These are phyloP conservation scores for Drosophila conformis DNA, from an alignment of 2,888 invertebrate genomes.

Conservation along the genomic window DNA sequence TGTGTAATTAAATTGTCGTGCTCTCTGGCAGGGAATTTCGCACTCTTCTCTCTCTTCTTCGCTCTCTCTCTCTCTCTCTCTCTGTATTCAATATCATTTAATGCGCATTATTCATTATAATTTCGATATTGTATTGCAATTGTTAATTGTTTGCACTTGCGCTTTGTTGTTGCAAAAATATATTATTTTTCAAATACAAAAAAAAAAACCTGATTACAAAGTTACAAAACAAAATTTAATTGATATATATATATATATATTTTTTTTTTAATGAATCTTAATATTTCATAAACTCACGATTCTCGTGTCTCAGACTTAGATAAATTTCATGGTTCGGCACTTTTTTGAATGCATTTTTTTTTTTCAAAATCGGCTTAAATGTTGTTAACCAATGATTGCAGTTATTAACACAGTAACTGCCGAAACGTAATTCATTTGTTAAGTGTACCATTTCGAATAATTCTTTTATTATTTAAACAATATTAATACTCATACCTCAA, in stretches of 20 bases:
- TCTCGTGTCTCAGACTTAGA: not conserved
- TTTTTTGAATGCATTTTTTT: not conserved
- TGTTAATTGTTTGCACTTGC: conserved; percentile 7
- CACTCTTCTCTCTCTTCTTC: too few relatives aligned
- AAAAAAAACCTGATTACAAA: not conserved
- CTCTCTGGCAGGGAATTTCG: conserved; percentile 12
- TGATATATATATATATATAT: not conserved
- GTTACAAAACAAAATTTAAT: not conserved
- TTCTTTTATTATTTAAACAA: not conserved
- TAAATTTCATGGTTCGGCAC: not conserved
- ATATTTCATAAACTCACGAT: not conserved
- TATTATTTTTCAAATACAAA: not conserved
- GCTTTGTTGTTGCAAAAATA: not conserved
- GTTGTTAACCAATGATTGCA: not conserved
- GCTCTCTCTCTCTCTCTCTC: too few relatives aligned
- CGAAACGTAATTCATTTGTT: conserved; percentile 2
- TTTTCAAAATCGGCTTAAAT: not conserved
- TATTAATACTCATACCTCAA: not conserved
- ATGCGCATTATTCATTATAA: conserved; percentile 5
- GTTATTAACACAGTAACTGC: not conserved
- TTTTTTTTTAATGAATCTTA: not conserved
- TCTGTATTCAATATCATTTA: not conserved
- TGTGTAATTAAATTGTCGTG: conserved; percentile 25
- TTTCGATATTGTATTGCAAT: not conserved
- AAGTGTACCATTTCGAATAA: not conserved